phyloP scores from a whole-genome alignment of 2,113 vertebrate species.

The Hepsetus odoe region DNA sequence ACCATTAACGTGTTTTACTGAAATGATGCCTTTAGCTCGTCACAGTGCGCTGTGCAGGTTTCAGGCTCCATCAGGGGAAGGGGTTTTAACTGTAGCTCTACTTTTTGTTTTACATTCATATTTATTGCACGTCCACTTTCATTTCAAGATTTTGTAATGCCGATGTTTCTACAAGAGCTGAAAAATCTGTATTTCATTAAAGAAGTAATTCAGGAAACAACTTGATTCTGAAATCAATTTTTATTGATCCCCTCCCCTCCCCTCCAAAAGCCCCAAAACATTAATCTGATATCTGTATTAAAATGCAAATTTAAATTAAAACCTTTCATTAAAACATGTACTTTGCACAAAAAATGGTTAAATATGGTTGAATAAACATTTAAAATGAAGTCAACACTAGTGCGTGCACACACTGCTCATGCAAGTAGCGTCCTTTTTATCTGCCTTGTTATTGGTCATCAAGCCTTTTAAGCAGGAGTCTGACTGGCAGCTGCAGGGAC shows the following conservation, averaged over 20 bases:
- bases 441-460: not conserved
- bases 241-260: not conserved
- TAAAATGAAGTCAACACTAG: constrained; percentile 1
- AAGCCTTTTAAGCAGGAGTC: constrained; percentile 41
- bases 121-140: too few species aligned
- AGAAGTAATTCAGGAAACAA: too few species aligned
- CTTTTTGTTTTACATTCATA: too few species aligned
- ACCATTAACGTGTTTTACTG: too few species aligned
- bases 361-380: not conserved
- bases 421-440: not conserved
- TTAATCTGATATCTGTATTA: not conserved
- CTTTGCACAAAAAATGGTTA: constrained; percentile 24
- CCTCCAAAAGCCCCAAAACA: not conserved
- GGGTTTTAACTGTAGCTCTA: too few species aligned
- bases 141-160: too few species aligned
- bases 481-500: constrained; percentile 53
- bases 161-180: too few species aligned
- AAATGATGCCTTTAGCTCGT: too few species aligned
- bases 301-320: constrained; percentile 9
- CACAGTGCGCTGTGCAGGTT: too few species aligned
- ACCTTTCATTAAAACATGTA: constrained; percentile 50
- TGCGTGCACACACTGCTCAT: not conserved
- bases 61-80: too few species aligned
- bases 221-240: too few species aligned
- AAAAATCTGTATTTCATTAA: too few species aligned